A percentile compares a stretch with the other conserved stretches of the same genome.
phyloP scores from a whole-genome alignment of 2,797 vertebrate genomes.

The Gallinago solitaria region DNA sequence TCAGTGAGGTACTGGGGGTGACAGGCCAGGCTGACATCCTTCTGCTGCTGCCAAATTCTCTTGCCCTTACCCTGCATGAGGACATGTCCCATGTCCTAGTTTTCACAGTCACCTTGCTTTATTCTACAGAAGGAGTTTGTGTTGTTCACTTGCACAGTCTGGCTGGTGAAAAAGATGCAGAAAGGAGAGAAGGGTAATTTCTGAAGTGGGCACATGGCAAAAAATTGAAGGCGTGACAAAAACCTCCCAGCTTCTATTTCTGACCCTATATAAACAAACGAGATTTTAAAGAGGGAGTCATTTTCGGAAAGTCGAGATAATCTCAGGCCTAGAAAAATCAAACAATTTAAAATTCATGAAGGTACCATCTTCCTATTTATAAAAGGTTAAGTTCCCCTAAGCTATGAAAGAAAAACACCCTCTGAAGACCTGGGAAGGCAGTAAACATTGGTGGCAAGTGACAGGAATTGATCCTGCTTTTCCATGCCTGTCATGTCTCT shows the following conservation, averaged over 20 bases:
- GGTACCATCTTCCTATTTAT: slow-evolving; percentile 77
- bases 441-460: slow-evolving; percentile 85
- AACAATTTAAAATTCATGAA: slow-evolving; percentile 82
- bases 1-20: not conserved
- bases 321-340: slow-evolving; percentile 70
- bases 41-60: not conserved
- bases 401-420: slow-evolving; percentile 78
- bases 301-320: not conserved
- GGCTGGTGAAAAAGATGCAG: not conserved
- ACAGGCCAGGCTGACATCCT: not conserved
- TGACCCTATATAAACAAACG: not conserved
- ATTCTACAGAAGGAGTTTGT: not conserved
- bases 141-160: not conserved
- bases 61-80: not conserved
- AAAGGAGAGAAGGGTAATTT: not conserved
- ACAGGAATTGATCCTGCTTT: slow-evolving; percentile 87
- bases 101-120: not conserved
- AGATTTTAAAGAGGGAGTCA: not conserved
- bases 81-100: not conserved
- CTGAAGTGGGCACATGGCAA: not conserved
- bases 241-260: not conserved
- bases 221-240: not conserved
- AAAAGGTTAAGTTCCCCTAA: slow-evolving; percentile 85
- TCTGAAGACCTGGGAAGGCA: slow-evolving; percentile 79
- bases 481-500: slow-evolving; percentile 86